Evolutionary conservation across 2,797 vertebrate genomes (phyloP).

Genomic region (Acanthiza pusilla): DNA sequence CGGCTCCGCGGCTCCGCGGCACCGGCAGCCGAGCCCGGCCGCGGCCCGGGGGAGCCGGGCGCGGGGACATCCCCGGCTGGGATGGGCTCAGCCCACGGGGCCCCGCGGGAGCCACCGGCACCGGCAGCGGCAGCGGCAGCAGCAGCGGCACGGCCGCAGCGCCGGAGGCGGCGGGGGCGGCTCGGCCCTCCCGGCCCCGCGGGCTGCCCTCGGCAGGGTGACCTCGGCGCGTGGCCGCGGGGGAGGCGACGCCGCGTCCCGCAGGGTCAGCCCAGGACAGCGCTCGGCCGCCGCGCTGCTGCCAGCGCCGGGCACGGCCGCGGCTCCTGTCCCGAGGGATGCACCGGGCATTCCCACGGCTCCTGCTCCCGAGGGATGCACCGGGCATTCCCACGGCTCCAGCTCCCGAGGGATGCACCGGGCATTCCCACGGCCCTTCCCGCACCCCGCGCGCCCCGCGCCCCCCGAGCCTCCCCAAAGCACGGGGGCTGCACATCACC

Average conservation of each 20-base stretch:
- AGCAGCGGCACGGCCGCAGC: background rate
- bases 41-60: background rate
- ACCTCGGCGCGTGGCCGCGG: background rate
- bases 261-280: background rate
- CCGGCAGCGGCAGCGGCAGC: too few relatives aligned
- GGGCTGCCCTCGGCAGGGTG: background rate
- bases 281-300: background rate
- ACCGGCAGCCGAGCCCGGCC: background rate
- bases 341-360: background rate
- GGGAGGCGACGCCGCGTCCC: background rate
- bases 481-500: fast-evolving
- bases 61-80: background rate
- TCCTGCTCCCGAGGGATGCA: background rate
- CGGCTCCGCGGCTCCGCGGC: background rate
- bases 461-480: background rate
- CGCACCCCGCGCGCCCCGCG: fast-evolving
- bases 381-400: too few relatives aligned
- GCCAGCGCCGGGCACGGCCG: background rate
- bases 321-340: background rate
- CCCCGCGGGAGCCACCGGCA: background rate
- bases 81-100: background rate
- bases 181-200: background rate
- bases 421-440: too few relatives aligned
- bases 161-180: background rate
- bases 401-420: background rate